Conservation (phyloP, 2,888 invertebrate species). For the Vesta saturnalis region DNA sequence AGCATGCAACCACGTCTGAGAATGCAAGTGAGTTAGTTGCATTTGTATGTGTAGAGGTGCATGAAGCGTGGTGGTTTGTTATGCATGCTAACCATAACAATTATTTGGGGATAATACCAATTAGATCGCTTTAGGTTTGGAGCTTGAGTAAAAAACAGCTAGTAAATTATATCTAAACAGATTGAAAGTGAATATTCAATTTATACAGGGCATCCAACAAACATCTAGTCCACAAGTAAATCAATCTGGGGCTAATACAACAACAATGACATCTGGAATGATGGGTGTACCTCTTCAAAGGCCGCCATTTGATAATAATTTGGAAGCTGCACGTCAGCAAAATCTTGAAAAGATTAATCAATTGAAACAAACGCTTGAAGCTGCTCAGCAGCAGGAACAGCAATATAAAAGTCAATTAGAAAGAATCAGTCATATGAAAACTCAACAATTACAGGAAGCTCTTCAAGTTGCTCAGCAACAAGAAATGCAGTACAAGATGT, state of each 20-base stretch:
- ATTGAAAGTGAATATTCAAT: not conserved
- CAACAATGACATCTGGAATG: constrained; percentile 47
- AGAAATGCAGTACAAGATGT: constrained; percentile 80
- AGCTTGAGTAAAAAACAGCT: too few species aligned
- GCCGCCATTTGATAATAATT: constrained; percentile 64
- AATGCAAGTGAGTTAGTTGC: constrained; percentile 49
- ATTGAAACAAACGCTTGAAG: constrained; percentile 80
- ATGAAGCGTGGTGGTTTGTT: not conserved
- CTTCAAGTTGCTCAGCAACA: constrained; percentile 81
- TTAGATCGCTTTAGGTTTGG: not conserved
- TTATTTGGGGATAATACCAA: not conserved
- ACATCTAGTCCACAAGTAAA: constrained; percentile 46
- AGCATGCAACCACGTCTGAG: constrained; percentile 56
- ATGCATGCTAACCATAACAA: not conserved
- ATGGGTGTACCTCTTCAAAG: constrained; percentile 55
- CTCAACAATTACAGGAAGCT: constrained; percentile 69
- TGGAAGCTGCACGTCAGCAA: constrained; percentile 80
- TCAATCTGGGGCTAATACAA: constrained; percentile 45
- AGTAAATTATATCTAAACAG: too few species aligned
- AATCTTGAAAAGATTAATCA: constrained; percentile 82
- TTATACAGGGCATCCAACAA: constrained; percentile 26
- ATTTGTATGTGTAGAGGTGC: not conserved
- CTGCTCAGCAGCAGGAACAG: constrained; percentile 80
- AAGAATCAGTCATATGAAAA: constrained; percentile 72
- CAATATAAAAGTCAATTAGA: constrained; percentile 83